Evolutionary conservation across 2,113 vertebrate species (phyloP).

Genomic region (Gadus macrocephalus): DNA sequence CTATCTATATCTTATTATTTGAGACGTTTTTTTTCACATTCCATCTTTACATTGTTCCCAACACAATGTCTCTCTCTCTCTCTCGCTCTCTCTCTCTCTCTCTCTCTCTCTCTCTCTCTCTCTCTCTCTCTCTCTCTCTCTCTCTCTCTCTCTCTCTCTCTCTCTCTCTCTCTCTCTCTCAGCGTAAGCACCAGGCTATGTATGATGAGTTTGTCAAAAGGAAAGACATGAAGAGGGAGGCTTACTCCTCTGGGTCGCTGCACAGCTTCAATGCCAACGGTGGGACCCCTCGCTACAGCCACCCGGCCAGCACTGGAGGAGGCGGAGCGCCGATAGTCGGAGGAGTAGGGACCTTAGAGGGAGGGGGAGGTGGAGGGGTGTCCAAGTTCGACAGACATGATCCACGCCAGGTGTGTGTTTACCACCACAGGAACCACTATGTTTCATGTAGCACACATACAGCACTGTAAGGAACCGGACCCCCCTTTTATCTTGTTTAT

Average conservation of each 20-base stretch:
- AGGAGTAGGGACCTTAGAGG: slow-evolving; percentile 42
- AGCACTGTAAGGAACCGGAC: neutral
- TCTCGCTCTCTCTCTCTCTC: too few species aligned
- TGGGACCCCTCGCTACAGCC: slow-evolving; percentile 47
- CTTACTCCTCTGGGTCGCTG: slow-evolving; percentile 63
- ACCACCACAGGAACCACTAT: neutral
- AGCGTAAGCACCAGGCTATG: slow-evolving; percentile 78
- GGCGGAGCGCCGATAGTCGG: slow-evolving; percentile 38
- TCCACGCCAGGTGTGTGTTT: slow-evolving; percentile 66
- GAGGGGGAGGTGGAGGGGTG: slow-evolving; percentile 30
- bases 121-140: neutral
- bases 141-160: slow-evolving; percentile 1
- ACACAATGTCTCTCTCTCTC: too few species aligned
- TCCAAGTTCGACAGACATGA: slow-evolving; percentile 74
- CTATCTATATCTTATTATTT: too few species aligned
- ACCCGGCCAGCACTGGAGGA: slow-evolving; percentile 38
- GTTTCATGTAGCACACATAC: neutral
- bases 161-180: slow-evolving; percentile 21
- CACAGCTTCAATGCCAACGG: slow-evolving; percentile 57
- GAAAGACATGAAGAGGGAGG: slow-evolving; percentile 78
- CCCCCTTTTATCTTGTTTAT: neutral
- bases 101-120: too few species aligned
- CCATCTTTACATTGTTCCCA: too few species aligned
- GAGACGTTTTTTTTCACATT: too few species aligned
- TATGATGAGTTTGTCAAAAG: slow-evolving; percentile 80